phyloP scores from a whole-genome alignment of 2,888 invertebrate species.

The Clostera curtula region DNA sequence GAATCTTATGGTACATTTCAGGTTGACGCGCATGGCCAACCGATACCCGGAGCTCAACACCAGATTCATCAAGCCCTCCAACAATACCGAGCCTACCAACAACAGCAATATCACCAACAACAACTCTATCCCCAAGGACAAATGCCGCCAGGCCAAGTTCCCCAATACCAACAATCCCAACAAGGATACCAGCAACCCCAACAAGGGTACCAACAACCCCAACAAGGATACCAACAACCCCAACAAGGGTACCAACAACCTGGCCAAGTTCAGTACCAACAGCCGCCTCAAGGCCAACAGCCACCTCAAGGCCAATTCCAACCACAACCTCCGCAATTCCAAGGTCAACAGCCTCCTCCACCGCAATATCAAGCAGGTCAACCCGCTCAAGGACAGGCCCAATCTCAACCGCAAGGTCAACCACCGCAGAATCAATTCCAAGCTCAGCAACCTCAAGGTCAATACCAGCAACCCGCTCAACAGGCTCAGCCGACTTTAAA shows the following conservation, averaged over 20 bases:
- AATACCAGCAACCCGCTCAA: constrained; percentile 17
- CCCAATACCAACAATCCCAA: constrained; percentile 27
- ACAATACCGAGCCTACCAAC: constrained; percentile 38
- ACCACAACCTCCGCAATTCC: constrained; percentile 8
- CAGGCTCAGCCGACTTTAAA: constrained; percentile 10
- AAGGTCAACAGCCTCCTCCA: constrained; percentile 16
- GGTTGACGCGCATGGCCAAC: constrained; percentile 58
- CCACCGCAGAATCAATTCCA: constrained; percentile 21
- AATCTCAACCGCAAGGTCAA: constrained; percentile 13
- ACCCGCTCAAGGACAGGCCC: constrained; percentile 10
- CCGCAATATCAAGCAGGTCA: no score
- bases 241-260: constrained; percentile 10
- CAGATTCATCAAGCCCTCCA: constrained; percentile 54
- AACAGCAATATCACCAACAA: constrained; percentile 32
- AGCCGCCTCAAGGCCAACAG: constrained; percentile 7
- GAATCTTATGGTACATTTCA: constrained; percentile 14
- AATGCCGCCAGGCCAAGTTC: constrained; percentile 29
- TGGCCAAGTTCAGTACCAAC: constrained; percentile 10
- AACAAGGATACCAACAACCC: constrained; percentile 8
- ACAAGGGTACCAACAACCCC: constrained; percentile 14
- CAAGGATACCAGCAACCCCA: constrained; percentile 20
- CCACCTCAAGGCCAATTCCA: constrained; percentile 12
- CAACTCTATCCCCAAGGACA: constrained; percentile 18
- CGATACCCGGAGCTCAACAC: constrained; percentile 54
- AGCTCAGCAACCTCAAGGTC: constrained; percentile 16